Base-by-base conservation (phyloP, 2,113 vertebrate genomes). In the Copsychus sechellarum region DNA sequence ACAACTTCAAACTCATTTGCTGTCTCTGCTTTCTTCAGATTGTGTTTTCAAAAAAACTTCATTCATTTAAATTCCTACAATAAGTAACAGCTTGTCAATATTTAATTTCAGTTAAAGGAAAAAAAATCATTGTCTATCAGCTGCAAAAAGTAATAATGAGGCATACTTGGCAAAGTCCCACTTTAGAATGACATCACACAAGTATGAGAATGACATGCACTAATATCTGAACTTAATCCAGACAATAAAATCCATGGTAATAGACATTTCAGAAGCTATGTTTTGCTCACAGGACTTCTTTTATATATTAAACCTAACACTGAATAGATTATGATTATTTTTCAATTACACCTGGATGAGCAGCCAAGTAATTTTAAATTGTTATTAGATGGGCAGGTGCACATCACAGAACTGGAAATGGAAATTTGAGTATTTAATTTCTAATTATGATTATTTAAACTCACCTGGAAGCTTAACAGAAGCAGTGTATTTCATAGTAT, bases 31-130 rank as follows among this genome's bases (percentile, higher is more conserved):
- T 84, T 76, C 67, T 36, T 72, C 73, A 82, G n/a, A 15, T 76
- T 79, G 54, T 1, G 0, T 92, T 85, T 96, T 92, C 62, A 67
- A 84, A 92, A 82, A 58, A 79, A 20, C n/a, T 89, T 77, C 24
- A 40, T 82, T 95, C 58, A 88, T 83, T 92, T 85, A 70, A 80
- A 91, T 83, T 80, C 47, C 60, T 80, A 33, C 71, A 86, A 25
- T 88, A 82, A 94, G 54, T 61, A 93, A 85, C 72, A 91, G 86
- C 43, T 92, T 79, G 81, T 87, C 90, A 95, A 93, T 87, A 95
- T 87, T 95, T 85, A 3, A 76, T 82, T 91, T 88, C 29, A 56
- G 81, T 91, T 90, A 81, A 90, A 80, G 70, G 29, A 54, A 85
- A 94, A 86, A 16, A 87, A 90, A 67, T 78, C 15, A 42, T 87